Evolutionary conservation across 1,140 invertebrate species (phyloP), one percentile per base, ranked within the genome.

Genomic region (Ericerus pela): DNA sequence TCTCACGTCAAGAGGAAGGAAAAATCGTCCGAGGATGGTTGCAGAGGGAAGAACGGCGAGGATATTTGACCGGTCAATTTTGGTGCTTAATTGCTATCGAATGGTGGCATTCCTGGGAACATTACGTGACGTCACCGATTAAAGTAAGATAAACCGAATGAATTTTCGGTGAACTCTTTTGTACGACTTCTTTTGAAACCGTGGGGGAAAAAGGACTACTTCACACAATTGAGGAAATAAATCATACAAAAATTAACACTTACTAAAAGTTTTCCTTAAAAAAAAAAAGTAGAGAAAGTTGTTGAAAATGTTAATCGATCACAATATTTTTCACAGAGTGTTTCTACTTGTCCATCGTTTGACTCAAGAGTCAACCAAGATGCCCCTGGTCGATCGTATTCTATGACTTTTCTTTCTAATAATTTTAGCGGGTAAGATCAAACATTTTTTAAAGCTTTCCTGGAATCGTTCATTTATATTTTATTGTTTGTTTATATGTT

Each of bases 31-130:
- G 78, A 38, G 79, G 81, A 1, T 92, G 88, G 87, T 67, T 90
- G 47, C 72, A 78, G 12, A 74, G 88, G 43, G 85, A 88, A 66
- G 79, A 83, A 60, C 51, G 54, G 3, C 75, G 83, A 37, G 82
- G 84, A 0, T 79, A 83, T 61, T 69, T 76, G 33, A 75, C 83
- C 20, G 85, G 85, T 1, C 85, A 90, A 69, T 83, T 88, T 66
- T 91, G 86, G 86, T 90, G 90, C 71, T 73, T 92, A 52, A 79
- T 91, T 47, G 76, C 79, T 3, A 79, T 81, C 31, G 79, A 84
- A 58, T 92, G 88, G 88, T 92, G 87, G 86, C 75, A 74, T 37
- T 68, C 72, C 1, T 92, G 88, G 88, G 67, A 76, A 53, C 76
- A 78, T 24, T 87, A 88, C 69, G 79, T 84, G n/a, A 63, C 73